Percentiles rank a stretch among this genome's conserved stretches.
phyloP scores from a whole-genome alignment of 1,140 invertebrate species.

The Neodiprion virginianus region DNA sequence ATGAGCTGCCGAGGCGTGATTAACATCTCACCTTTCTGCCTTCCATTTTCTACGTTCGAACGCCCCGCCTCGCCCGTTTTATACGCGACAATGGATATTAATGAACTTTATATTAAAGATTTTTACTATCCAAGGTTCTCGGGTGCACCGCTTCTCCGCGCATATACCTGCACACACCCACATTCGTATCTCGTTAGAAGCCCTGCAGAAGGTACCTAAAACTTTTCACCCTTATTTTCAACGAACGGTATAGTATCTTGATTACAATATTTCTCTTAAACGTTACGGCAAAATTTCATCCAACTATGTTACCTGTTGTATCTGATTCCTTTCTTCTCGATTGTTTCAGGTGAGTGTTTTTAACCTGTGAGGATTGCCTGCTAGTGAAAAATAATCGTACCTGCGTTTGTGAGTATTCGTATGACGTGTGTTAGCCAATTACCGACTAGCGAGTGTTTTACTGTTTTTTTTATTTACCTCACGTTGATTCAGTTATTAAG shows the following conservation, averaged over 20 bases:
- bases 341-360: background rate
- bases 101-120: conserved; percentile 18
- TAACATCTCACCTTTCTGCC: conserved; percentile 36
- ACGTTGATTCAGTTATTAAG: too few species aligned
- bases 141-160: background rate
- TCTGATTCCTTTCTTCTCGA: too few species aligned
- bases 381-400: too few species aligned
- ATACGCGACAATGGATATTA: conserved; percentile 11
- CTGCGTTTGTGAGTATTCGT: background rate
- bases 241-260: background rate
- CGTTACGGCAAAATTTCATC: too few species aligned
- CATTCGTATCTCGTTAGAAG: background rate
- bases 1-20: conserved; percentile 44
- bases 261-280: background rate
- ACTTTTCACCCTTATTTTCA: background rate
- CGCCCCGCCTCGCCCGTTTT: conserved; percentile 7
- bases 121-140: background rate
- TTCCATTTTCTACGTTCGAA: background rate
- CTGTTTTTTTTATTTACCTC: too few species aligned
- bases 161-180: background rate
- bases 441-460: too few species aligned
- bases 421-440: too few species aligned
- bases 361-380: background rate
- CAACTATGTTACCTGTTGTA: too few species aligned
- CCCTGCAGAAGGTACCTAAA: background rate